A percentile compares a stretch with the other conserved stretches of the same genome.
Evolutionary conservation across 2,113 vertebrate genomes (phyloP).

Genomic region (Calidris pygmaea): DNA sequence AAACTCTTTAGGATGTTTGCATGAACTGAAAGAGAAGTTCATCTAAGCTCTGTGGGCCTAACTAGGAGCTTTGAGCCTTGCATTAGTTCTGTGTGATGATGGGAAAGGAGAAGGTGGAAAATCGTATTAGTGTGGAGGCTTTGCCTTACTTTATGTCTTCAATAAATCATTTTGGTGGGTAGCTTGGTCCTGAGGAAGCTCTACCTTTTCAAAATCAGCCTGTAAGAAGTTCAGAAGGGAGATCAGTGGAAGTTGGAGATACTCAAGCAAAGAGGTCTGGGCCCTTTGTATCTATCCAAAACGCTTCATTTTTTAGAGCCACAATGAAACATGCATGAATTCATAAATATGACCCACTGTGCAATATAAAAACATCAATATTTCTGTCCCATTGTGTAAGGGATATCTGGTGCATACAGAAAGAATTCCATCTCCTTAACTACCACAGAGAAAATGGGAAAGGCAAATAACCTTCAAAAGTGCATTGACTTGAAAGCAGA

Average conservation of each 20-base stretch:
- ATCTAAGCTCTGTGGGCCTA: background rate
- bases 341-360: slow-evolving; percentile 30
- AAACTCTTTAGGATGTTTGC: background rate
- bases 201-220: background rate
- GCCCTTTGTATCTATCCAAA: background rate
- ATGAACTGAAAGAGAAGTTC: background rate
- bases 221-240: background rate
- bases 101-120: background rate
- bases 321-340: background rate
- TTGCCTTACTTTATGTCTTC: background rate
- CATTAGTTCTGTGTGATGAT: background rate
- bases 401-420: background rate
- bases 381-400: slow-evolving; percentile 24
- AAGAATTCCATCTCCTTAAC: slow-evolving; percentile 8
- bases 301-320: slow-evolving; percentile 15
- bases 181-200: background rate
- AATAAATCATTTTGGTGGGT: background rate
- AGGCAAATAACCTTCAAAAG: slow-evolving; percentile 20
- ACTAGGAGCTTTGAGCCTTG: background rate
- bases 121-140: background rate
- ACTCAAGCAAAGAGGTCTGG: background rate
- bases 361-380: slow-evolving; percentile 31
- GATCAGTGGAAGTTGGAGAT: background rate
- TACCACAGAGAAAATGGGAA: slow-evolving; percentile 24
- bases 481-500: background rate